Percentiles rank a stretch among this genome's conserved stretches.
phyloP scores from a whole-genome alignment of 2,113 vertebrate genomes.

The Rhipidura dahli region DNA sequence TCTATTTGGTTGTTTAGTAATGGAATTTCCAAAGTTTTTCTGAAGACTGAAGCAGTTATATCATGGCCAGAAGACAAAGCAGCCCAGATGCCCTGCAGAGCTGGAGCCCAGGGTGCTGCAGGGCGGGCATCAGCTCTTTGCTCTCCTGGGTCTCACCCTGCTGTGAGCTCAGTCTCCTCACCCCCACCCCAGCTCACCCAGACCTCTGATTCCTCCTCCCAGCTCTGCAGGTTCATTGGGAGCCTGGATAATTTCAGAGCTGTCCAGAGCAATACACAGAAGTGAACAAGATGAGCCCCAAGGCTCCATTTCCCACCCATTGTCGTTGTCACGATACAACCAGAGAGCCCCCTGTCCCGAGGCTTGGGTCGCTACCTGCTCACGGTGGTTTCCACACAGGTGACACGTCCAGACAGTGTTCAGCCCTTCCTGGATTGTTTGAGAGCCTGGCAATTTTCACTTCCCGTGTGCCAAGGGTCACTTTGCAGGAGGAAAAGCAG shows the following conservation, averaged over 20 bases:
- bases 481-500: background rate
- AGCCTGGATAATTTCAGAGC: background rate
- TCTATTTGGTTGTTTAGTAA: background rate
- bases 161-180: background rate
- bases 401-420: background rate
- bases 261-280: background rate
- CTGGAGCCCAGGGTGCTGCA: fast-evolving
- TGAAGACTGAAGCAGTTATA: fast-evolving
- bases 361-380: too few species aligned
- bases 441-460: background rate
- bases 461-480: background rate
- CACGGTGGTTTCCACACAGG: fast-evolving
- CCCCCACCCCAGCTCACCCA: background rate
- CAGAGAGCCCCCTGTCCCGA: fast-evolving
- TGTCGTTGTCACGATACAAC: fast-evolving
- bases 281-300: background rate
- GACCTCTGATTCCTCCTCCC: background rate
- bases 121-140: background rate
- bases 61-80: background rate
- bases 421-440: background rate
- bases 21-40: background rate
- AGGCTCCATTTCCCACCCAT: background rate
- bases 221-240: background rate
- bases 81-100: background rate
- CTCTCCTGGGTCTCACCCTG: background rate